phyloP scores from a whole-genome alignment of 1,140 invertebrate genomes.

The Bombyx mandarina region DNA sequence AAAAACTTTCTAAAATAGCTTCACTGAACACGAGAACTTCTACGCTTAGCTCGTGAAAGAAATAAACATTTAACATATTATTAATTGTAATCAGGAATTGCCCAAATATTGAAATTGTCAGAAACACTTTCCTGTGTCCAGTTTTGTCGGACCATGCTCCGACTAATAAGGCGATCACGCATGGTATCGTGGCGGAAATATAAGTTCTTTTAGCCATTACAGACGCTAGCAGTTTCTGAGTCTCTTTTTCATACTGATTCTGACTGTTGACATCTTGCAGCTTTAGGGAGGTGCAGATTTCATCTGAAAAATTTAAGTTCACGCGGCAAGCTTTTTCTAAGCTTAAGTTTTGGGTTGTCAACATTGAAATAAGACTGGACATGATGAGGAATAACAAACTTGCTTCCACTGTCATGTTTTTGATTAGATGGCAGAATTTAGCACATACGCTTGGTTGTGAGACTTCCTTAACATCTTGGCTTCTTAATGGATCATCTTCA shows the following conservation, averaged over 20 bases:
- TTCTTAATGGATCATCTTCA: conserved; percentile 43
- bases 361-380: conserved; percentile 26
- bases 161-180: conserved; percentile 75
- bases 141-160: conserved; percentile 72
- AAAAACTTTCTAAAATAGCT: conserved; percentile 62
- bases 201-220: conserved; percentile 41
- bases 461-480: conserved; percentile 15
- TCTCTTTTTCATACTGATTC: conserved; percentile 44
- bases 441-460: conserved; percentile 21
- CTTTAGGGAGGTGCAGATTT: conserved; percentile 47
- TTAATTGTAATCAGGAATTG: conserved; percentile 55
- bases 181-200: conserved; percentile 53
- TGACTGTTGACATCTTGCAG: conserved; percentile 24
- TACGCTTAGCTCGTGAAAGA: conserved; percentile 59
- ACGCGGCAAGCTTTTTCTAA: conserved; percentile 58
- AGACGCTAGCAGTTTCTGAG: conserved; percentile 35
- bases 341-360: conserved; percentile 45
- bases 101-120: conserved; percentile 41
- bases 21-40: conserved; percentile 63
- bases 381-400: conserved; percentile 37
- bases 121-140: conserved; percentile 70
- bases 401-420: conserved; percentile 52
- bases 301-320: conserved; percentile 46
- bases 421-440: conserved; percentile 18
- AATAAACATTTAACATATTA: conserved; percentile 66